A percentile compares a stretch with the other conserved stretches of the same genome.
phyloP scores from a whole-genome alignment of 1,140 invertebrate species.

The Plodia interpunctella region DNA sequence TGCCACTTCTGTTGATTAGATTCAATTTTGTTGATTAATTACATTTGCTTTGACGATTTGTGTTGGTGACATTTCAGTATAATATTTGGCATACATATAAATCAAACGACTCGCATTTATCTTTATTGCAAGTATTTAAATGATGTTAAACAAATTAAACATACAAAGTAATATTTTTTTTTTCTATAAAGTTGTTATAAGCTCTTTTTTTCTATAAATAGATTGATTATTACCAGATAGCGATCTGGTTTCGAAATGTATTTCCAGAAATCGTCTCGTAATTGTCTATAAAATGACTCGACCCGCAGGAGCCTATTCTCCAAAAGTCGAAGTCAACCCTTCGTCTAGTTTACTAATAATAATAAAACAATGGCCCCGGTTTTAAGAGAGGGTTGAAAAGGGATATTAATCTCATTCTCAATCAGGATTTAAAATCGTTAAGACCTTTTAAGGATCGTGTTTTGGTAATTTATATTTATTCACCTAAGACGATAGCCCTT shows the following conservation, averaged over 20 bases:
- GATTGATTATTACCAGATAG: not conserved
- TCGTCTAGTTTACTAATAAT: not conserved
- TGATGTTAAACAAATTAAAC: too few species aligned
- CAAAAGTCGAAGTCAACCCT: not conserved
- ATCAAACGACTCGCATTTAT: too few species aligned
- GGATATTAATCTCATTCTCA: not conserved
- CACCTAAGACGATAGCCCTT: too few species aligned
- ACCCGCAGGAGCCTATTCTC: not conserved
- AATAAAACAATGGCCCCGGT: not conserved
- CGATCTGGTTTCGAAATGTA: not conserved
- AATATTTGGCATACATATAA: too few species aligned
- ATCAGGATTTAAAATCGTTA: too few species aligned
- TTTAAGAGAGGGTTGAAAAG: not conserved
- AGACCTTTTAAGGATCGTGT: too few species aligned
- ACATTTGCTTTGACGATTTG: not conserved
- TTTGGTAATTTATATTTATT: too few species aligned
- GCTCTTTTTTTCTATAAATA: too few species aligned
- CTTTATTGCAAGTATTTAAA: too few species aligned
- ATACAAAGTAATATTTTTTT: too few species aligned
- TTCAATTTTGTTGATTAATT: not conserved
- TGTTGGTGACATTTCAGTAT: too few species aligned
- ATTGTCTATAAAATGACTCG: constrained; percentile 4
- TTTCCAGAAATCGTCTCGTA: not conserved
- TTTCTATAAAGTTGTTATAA: not conserved
- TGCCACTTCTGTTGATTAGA: constrained; percentile 38